phyloP scores from a whole-genome alignment of 2,113 vertebrate species.

The Entelurus aequoreus region DNA sequence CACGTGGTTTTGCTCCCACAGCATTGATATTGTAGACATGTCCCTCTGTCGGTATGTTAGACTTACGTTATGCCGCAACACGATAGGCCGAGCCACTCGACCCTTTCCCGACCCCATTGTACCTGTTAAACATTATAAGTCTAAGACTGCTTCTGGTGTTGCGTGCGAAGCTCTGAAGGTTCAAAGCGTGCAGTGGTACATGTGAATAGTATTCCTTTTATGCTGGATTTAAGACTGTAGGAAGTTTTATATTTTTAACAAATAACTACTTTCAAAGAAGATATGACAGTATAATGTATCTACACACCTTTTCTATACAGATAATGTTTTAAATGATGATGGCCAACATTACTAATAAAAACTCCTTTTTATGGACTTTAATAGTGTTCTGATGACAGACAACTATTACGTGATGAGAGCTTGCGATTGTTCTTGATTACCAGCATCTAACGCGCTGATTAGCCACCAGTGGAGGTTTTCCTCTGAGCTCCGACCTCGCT shows the following conservation, averaged over 20 bases:
- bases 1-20: slow-evolving; percentile 27
- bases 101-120: slow-evolving; percentile 4
- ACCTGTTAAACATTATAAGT: slow-evolving; percentile 47
- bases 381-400: neutral
- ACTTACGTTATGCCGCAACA: slow-evolving; percentile 35
- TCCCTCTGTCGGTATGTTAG: slow-evolving; percentile 21
- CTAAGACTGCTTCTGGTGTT: slow-evolving; percentile 20
- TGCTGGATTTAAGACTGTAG: neutral
- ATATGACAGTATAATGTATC: neutral
- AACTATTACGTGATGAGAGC: slow-evolving; percentile 51
- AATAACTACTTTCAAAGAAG: neutral
- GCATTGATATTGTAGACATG: neutral
- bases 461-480: slow-evolving; percentile 43
- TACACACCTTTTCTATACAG: no score
- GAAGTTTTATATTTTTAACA: neutral
- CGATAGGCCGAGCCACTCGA: slow-evolving; percentile 18
- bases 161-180: slow-evolving; percentile 23
- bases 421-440: slow-evolving; percentile 66
- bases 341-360: neutral
- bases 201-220: slow-evolving; percentile 2
- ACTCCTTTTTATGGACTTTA: no score
- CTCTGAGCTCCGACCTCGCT: slow-evolving; percentile 34
- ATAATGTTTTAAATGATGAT: no score
- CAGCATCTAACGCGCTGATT: slow-evolving; percentile 55
- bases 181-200: neutral